Evolutionary conservation across 2,888 invertebrate genomes (phyloP), one percentile per base, ranked within the genome.

Genomic region (Priocnemis perturbator): DNA sequence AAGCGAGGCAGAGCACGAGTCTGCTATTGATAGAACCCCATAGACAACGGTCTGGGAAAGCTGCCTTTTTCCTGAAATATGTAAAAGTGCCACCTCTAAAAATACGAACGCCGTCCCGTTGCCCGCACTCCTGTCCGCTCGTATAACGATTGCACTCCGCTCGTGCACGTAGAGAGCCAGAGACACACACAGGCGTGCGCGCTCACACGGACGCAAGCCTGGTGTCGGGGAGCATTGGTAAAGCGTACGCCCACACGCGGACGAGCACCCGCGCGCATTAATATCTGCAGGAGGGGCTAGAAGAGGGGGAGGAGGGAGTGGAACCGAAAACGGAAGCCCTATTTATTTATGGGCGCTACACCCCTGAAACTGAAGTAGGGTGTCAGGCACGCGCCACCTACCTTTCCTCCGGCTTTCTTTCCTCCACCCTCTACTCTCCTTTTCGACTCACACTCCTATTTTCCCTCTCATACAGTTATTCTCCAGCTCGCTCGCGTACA

Each of bases 301-400:
- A n/a, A 47, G 48, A 47, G 47, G 45, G 17, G 64, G 60, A 64
- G 69, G 66, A 60, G 64, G 62, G 74, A 74, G 67, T 78, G 81
- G 79, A 82, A 83, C 83, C 82, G 79, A 86, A 86, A 86, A 86
- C 84, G 86, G 86, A 87, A 87, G 81, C 84, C 84, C 86, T 84
- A 86, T 86, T 88, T 88, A 88, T 88, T 88, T 88, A 87, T 86
- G 88, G 85, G 81, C 82, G 85, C 83, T 83, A 85, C 83, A 81
- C 84, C 83, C 80, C 83, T 84, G 83, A 84, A 86, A 86, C 81
- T 83, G 81, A 83, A 86, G 85, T 80, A 83, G 85, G 83, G 82
- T 82, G 84, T 80, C 80, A 77, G 83, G 83, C 87, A 87, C 87
- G 85, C 87, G 87, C 84, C 86, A 81, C 79, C 78, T 75, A 82